A percentile compares a stretch with the other conserved stretches of the same genome.
These are phyloP conservation scores for Branchipolynoe longqiensis DNA, from an alignment of 2,888 invertebrate species.

Conservation along the genomic window DNA sequence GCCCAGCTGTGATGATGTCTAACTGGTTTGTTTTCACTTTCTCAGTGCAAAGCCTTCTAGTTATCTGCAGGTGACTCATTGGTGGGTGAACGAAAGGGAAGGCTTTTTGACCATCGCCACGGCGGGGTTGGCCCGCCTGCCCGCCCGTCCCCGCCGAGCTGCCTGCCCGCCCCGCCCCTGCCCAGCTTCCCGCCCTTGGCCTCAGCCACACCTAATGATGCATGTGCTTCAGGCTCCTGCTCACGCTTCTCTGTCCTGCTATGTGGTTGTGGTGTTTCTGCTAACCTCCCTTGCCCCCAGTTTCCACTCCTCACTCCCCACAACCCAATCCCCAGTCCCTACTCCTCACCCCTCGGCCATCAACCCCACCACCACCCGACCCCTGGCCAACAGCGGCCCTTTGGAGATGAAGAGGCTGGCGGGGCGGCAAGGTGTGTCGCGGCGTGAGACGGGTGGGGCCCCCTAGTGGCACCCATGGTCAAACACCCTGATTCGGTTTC, in stretches of 20 bases:
- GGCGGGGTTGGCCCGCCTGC: neutral
- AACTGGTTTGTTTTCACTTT: slow-evolving; percentile 54
- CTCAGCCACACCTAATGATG: neutral
- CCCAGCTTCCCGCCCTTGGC: neutral
- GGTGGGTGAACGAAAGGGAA: slow-evolving; percentile 73
- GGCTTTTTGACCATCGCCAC: slow-evolving; percentile 82
- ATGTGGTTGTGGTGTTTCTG: too few species aligned
- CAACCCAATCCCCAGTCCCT: too few species aligned
- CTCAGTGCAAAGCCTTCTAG: slow-evolving; percentile 76
- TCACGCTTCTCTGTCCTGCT: too few species aligned
- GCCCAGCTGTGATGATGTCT: slow-evolving; percentile 56
- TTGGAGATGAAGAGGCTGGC: too few species aligned
- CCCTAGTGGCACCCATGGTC: slow-evolving; percentile 75
- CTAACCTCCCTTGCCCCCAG: too few species aligned
- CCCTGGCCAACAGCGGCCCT: too few species aligned
- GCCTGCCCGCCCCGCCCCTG: neutral
- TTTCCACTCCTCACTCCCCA: too few species aligned
- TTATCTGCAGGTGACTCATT: slow-evolving; percentile 71
- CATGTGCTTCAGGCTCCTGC: neutral
- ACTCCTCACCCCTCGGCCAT: too few species aligned
- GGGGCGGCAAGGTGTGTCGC: neutral
- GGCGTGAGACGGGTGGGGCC: slow-evolving; percentile 2
- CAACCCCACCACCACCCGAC: too few species aligned
- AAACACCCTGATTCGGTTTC: slow-evolving; percentile 78
- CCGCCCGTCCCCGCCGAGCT: neutral